Evolutionary conservation across 1,140 invertebrate species (phyloP), one percentile per base, ranked within the genome.

Genomic region (Drosophila yakuba): DNA sequence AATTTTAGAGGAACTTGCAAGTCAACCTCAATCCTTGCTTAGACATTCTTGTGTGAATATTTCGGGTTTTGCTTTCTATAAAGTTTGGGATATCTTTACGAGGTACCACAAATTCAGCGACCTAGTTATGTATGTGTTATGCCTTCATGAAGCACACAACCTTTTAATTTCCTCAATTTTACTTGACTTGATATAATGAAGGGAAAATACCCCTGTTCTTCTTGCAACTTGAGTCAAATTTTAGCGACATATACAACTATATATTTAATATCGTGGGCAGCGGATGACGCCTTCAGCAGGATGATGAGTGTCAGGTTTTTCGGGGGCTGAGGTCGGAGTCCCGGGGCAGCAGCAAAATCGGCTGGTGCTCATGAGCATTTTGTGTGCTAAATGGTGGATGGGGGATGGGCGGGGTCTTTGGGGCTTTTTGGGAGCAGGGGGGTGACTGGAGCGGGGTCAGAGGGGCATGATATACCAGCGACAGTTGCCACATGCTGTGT

Each of bases 301-400:
- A 23, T 45, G 63, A 62, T 63, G 20, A 61, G 81, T 73, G 74
- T 61, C 60, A 68, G 43, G 38, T 45, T 35, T 51, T 35, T 51
- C 32, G 48, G n/a, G 28, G 48, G 11, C 52, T 32, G 57, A 44
- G 62, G 57, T 62, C 35, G 44, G 59, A 59, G 41, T 15, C 28
- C 35, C 63, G 59, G 69, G 50, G 48, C 48, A 55, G 67, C 69
- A 36, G 41, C 48, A 44, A 35, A 44, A 39, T 44, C n/a, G 28
- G 32, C 50, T 55, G 51, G 63, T 67, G 84, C 67, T 89, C 83
- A 83, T 86, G 76, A 86, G 75, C 79, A 88, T 88, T 83, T 89
- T 76, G 83, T 80, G 67, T 80, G 67, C 67, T 88, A 80, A 88
- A 67, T 73, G 67, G 44, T 38, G 64, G 63, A 14, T 39, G 38